Evolutionary conservation across 2,888 invertebrate species (phyloP), one percentile per base, ranked within the genome.

Genomic region (Lingula anatina): DNA sequence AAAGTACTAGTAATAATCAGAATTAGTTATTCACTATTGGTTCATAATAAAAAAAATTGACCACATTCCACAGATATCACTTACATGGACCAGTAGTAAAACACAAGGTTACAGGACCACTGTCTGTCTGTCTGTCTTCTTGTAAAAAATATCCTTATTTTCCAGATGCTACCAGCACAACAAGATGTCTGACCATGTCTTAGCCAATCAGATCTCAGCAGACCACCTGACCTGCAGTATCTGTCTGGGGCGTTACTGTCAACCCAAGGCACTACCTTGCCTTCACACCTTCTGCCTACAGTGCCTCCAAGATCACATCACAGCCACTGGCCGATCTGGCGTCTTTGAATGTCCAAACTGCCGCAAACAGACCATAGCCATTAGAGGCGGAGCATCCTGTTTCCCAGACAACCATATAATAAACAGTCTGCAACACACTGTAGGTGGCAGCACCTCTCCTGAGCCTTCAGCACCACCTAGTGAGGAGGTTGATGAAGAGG

Each of bases 201-300:
- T 31, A 15, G 31, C 15, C 9, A 31, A 9, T 31, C 31, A 31
- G 31, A 63, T 72, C 18, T 46, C 60, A 51, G 65, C 66, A 25
- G 65, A 70, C 36, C 60, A 65, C 44, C 55, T 70, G 43, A 70
- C 68, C 3, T 72, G 68, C 49, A 36, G 63, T 1, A 64, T 72
- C n/a, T 71, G 72, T 53, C 56, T 61, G 23, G 51, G 59, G 24
- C 45, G 47, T 4, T 71, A 62, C 51, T 59, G 44, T 1, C 54
- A 50, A 38, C 71, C 73, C 2, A 71, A 71, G 54, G 68, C 69
- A 2, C 47, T 73, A 25, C 68, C 70, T 0, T 73, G 73, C 43
- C 47, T 66, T 1, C 73, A 73, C 47, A 67, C 68, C 3, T 73
- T 68, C 42, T 71, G 71, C 49, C 58, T 65, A 42, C 57, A 51